A percentile compares a stretch with the other conserved stretches of the same genome.
phyloP scores from a whole-genome alignment of 2,888 invertebrate species.

The Morpho helenor region DNA sequence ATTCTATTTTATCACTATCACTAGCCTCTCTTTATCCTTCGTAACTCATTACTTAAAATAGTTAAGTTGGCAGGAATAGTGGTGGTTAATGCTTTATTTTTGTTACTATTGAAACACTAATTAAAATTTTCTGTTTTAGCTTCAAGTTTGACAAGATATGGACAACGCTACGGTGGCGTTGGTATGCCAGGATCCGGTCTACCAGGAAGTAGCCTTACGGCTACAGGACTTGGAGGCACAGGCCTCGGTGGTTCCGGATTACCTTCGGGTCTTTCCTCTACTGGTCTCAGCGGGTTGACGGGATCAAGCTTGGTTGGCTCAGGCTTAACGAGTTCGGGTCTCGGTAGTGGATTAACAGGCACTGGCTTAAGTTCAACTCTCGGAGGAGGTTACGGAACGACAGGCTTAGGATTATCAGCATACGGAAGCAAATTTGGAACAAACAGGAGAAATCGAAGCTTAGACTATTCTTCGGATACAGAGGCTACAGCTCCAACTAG shows the following conservation, averaged over 20 bases:
- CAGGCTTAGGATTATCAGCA: constrained; percentile 62
- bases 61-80: too few relatives aligned
- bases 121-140: constrained; percentile 40
- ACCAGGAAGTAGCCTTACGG: constrained; percentile 47
- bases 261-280: constrained; percentile 65
- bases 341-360: constrained; percentile 59
- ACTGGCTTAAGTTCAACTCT: constrained; percentile 60
- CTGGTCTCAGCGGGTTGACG: constrained; percentile 67
- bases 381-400: constrained; percentile 61
- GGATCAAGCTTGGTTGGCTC: constrained; percentile 67
- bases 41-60: too few relatives aligned
- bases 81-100: not conserved
- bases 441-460: constrained; percentile 86
- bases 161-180: constrained; percentile 80
- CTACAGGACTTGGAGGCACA: constrained; percentile 41
- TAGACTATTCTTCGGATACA: constrained; percentile 97
- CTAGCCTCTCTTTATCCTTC: too few relatives aligned
- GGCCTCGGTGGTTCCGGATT: constrained; percentile 54
- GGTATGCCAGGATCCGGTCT: constrained; percentile 48
- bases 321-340: constrained; percentile 58
- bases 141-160: constrained; percentile 80
- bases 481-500: constrained; percentile 93
- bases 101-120: not conserved
- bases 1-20: too few relatives aligned
- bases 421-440: constrained; percentile 79